Evolutionary conservation across 1,140 invertebrate genomes (phyloP).

Genomic region (Epicauta chinensis): DNA sequence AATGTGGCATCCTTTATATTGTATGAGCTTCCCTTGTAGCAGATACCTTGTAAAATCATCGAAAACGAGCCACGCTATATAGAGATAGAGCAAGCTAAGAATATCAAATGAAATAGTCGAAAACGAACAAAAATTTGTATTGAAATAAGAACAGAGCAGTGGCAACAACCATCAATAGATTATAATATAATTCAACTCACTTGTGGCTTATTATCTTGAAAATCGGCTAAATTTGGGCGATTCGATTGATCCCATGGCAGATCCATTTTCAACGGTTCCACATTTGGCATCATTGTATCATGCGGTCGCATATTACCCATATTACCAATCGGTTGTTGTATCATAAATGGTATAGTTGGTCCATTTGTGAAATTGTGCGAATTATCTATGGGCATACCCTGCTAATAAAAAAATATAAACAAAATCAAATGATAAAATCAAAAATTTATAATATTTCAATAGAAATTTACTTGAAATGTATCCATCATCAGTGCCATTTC

Average conservation of each 20-base stretch:
- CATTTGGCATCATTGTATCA: conserved; percentile 23
- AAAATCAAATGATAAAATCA: background rate
- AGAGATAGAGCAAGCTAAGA: too few relatives aligned
- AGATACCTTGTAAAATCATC: too few relatives aligned
- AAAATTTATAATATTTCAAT: background rate
- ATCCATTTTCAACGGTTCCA: conserved; percentile 31
- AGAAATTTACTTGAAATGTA: conserved; percentile 44
- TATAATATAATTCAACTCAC: conserved; percentile 26
- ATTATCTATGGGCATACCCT: conserved; percentile 34
- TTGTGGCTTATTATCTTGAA: conserved; percentile 37
- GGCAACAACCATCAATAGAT: too few relatives aligned
- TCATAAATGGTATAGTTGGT: conserved; percentile 25
- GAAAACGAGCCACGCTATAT: too few relatives aligned
- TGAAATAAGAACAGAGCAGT: too few relatives aligned
- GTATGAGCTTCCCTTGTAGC: too few relatives aligned
- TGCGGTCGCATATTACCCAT: conserved; percentile 18
- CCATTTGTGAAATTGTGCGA: conserved; percentile 32
- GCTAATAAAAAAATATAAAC: conserved; percentile 22
- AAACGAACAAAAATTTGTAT: too few relatives aligned
- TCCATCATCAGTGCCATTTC: conserved; percentile 45
- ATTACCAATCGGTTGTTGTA: conserved; percentile 28
- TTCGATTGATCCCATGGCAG: conserved; percentile 32
- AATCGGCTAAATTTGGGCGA: conserved; percentile 32
- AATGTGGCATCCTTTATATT: too few relatives aligned
- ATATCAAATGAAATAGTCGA: too few relatives aligned